Conservation (phyloP, 2,888 invertebrate species). For the Ophraella communa region DNA sequence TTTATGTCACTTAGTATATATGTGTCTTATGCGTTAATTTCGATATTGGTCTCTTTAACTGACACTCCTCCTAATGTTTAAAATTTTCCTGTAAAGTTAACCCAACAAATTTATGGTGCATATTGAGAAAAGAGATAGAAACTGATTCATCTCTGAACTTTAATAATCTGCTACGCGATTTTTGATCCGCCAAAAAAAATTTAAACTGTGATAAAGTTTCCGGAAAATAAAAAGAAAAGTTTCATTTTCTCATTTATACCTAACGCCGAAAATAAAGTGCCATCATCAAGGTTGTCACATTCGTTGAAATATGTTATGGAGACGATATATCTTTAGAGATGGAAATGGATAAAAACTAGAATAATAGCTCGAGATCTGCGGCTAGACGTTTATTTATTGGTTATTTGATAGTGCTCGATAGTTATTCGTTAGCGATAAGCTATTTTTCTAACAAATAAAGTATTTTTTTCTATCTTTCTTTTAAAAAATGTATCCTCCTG, state of each 20-base stretch:
- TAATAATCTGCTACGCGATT: not conserved
- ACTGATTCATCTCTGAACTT: too few relatives aligned
- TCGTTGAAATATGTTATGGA: conserved; percentile 27
- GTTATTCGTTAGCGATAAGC: conserved; percentile 27
- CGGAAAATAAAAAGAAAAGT: not conserved
- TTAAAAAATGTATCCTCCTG: not conserved
- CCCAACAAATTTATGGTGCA: too few relatives aligned
- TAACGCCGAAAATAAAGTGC: conserved; percentile 24
- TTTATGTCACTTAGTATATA: too few relatives aligned
- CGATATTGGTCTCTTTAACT: too few relatives aligned
- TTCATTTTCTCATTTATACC: conserved; percentile 14
- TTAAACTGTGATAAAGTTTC: not conserved
- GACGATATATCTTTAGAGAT: conserved; percentile 22
- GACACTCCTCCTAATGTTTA: too few relatives aligned
- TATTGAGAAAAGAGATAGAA: too few relatives aligned
- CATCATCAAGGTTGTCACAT: conserved; percentile 26
- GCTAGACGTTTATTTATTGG: conserved; percentile 23
- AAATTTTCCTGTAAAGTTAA: too few relatives aligned
- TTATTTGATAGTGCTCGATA: conserved; percentile 25
- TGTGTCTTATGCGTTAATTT: too few relatives aligned
- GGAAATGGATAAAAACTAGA: conserved; percentile 25
- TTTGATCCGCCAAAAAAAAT: not conserved
- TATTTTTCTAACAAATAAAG: conserved; percentile 23
- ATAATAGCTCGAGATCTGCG: conserved; percentile 26
- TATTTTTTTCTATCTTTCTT: conserved; percentile 5